Percentiles rank a stretch among this genome's conserved stretches.
Evolutionary conservation across 2,888 invertebrate species (phyloP).

Genomic region (Xestia xanthographa): DNA sequence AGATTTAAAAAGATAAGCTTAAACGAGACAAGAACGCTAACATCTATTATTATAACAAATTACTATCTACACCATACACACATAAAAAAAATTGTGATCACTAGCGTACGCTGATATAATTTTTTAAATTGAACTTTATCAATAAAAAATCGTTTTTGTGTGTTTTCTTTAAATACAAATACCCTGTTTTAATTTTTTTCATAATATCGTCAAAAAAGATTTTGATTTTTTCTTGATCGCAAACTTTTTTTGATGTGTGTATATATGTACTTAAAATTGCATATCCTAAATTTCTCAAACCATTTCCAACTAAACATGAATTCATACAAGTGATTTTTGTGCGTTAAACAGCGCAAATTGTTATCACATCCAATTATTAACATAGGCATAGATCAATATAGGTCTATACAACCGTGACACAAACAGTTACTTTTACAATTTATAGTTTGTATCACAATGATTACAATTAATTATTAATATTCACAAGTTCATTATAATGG

Average conservation of each 20-base stretch:
- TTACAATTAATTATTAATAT: conserved; percentile 38
- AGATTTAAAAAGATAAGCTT: neutral
- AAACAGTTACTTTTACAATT: conserved; percentile 58
- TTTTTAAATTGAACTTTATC: no score
- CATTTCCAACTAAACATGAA: conserved; percentile 49
- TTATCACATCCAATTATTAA: conserved; percentile 54
- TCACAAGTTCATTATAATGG: conserved; percentile 41
- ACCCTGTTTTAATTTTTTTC: no score
- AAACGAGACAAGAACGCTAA: neutral
- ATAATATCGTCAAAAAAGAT: no score
- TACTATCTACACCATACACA: no score
- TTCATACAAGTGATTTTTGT: conserved; percentile 49
- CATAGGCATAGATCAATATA: conserved; percentile 10
- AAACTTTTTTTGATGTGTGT: no score
- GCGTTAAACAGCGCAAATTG: conserved; percentile 42
- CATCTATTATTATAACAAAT: conserved; percentile 27
- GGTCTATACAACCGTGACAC: conserved; percentile 55
- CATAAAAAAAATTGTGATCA: no score
- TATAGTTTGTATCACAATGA: conserved; percentile 35
- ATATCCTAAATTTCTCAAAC: conserved; percentile 35
- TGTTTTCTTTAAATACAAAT: no score
- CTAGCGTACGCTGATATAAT: no score
- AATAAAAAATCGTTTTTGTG: no score
- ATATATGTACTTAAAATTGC: no score
- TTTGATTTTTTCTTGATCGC: no score